A percentile compares a stretch with the other conserved stretches of the same genome.
These are phyloP conservation scores for Mongoloraphidia duomilia DNA, from an alignment of 2,888 invertebrate species.

Conservation along the genomic window DNA sequence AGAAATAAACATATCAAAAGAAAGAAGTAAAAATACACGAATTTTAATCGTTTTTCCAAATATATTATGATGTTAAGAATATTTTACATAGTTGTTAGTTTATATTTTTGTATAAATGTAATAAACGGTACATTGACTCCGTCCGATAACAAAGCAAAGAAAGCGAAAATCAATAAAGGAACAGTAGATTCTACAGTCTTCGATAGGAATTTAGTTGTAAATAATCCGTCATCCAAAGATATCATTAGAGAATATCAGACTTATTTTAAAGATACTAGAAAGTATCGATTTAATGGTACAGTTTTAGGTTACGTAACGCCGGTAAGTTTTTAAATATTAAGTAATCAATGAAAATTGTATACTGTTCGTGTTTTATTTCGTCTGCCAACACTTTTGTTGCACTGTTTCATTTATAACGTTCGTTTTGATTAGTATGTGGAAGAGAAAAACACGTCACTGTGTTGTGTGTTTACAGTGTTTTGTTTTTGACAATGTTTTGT, in stretches of 20 bases:
- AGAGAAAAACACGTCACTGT: not conserved
- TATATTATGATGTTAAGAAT: not conserved
- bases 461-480: not conserved
- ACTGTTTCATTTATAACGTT: too few species aligned
- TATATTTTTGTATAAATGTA: too few species aligned
- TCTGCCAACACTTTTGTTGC: too few species aligned
- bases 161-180: conserved; percentile 29
- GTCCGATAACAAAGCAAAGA: not conserved
- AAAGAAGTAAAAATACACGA: not conserved
- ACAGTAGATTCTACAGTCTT: conserved; percentile 49
- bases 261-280: conserved; percentile 54
- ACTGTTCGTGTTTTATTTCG: too few species aligned
- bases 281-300: conserved; percentile 53
- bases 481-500: too few species aligned
- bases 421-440: not conserved
- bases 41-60: not conserved
- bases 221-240: conserved; percentile 52
- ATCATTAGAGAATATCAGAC: conserved; percentile 62
- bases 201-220: conserved; percentile 52
- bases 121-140: not conserved
- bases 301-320: conserved; percentile 86
- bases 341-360: too few species aligned
- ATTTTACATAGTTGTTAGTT: too few species aligned
- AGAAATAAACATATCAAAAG: too few species aligned
- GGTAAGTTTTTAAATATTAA: conserved; percentile 33